Conservation (phyloP, 2,888 invertebrate genomes). For the Xestobium rufovillosum region DNA sequence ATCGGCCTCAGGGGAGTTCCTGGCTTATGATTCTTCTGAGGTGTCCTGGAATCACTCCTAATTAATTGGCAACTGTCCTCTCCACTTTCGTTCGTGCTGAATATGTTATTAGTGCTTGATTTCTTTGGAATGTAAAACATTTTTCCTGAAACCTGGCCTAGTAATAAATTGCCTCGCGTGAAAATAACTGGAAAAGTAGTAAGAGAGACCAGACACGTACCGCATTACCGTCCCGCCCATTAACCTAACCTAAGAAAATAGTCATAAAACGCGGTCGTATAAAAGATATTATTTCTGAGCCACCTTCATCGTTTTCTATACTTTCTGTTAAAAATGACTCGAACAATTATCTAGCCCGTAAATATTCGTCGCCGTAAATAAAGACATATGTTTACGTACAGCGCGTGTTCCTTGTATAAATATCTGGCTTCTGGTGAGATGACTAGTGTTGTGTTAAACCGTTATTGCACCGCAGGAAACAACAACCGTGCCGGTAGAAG, state of each 20-base stretch:
- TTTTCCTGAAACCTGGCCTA: no score
- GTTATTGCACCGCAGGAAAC: slow-evolving; percentile 36
- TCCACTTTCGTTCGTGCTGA: no score
- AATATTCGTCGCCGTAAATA: slow-evolving; percentile 22
- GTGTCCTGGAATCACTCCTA: no score
- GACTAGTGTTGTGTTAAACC: slow-evolving; percentile 34
- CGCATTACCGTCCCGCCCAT: no score
- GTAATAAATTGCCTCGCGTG: no score
- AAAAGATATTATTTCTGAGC: not conserved
- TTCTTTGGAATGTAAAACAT: no score
- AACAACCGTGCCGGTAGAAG: slow-evolving; percentile 24
- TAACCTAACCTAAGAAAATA: slow-evolving; percentile 1
- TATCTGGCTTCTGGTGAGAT: slow-evolving; percentile 35
- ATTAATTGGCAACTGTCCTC: no score
- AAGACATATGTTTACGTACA: slow-evolving; percentile 31
- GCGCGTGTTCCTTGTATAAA: slow-evolving; percentile 36
- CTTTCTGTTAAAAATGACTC: not conserved
- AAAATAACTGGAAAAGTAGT: no score
- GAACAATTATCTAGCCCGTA: slow-evolving; percentile 11
- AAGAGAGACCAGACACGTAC: no score
- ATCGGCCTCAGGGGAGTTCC: no score
- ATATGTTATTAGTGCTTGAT: no score
- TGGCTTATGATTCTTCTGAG: no score
- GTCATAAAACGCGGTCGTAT: not conserved
- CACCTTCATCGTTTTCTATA: slow-evolving; percentile 3